Evolutionary conservation across 2,113 vertebrate genomes (phyloP).

Genomic region (Phalacrocorax brasilianus): DNA sequence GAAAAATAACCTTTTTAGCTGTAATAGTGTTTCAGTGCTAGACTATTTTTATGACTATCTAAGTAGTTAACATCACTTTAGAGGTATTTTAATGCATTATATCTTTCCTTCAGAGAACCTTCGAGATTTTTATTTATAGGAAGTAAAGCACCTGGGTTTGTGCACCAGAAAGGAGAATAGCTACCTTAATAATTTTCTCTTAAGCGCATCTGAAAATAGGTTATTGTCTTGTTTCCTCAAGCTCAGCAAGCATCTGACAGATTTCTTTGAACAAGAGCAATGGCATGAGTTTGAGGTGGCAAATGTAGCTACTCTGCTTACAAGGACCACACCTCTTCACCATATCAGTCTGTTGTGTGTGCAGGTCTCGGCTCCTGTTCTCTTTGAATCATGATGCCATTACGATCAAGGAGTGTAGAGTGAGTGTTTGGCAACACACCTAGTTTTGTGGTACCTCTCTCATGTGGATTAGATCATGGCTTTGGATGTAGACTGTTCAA

Average conservation of each 20-base stretch:
- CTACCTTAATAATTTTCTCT: neutral
- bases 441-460: neutral
- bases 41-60: neutral
- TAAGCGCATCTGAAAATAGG: neutral
- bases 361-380: neutral
- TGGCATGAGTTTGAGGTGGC: neutral
- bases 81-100: neutral
- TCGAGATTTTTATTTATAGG: neutral
- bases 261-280: neutral
- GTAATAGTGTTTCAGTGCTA: neutral
- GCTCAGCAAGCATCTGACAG: neutral
- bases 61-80: neutral
- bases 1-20: neutral
- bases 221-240: neutral
- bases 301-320: neutral
- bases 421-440: neutral
- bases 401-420: neutral
- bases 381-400: neutral
- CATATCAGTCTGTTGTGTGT: neutral
- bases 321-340: neutral
- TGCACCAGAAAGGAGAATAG: neutral
- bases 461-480: rapidly evolving
- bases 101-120: neutral
- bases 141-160: neutral
- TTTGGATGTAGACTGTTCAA: neutral